phyloP scores from a whole-genome alignment of 2,113 vertebrate species.

The Nycticryphes semicollaris region DNA sequence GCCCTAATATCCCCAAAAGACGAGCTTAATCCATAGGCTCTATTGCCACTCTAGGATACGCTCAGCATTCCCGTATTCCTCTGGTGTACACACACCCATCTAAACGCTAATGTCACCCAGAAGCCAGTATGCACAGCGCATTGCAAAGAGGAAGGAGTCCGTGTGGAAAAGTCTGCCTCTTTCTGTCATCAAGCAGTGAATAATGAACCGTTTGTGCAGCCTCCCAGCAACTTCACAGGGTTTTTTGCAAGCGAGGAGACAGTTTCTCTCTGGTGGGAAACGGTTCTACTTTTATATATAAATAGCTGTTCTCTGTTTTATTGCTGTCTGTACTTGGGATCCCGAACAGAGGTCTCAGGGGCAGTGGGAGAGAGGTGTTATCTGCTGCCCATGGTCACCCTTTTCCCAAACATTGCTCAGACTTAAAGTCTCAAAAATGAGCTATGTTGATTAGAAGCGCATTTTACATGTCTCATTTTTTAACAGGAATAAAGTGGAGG shows the following conservation, averaged over 20 bases:
- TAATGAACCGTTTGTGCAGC: neutral
- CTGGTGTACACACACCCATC: neutral
- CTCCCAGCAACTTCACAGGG: neutral
- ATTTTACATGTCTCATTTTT: neutral
- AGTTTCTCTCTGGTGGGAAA: neutral
- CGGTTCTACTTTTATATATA: neutral
- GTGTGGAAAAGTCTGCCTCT: neutral
- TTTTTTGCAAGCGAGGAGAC: neutral
- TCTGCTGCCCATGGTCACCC: neutral
- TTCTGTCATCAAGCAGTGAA: neutral
- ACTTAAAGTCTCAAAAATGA: neutral
- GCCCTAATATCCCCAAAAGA: neutral
- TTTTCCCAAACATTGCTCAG: neutral
- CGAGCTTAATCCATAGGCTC: neutral
- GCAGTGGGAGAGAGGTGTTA: neutral
- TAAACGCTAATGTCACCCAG: conserved; percentile 15
- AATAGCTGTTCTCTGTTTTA: neutral
- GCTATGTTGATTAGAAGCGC: neutral
- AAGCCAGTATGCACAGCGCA: neutral
- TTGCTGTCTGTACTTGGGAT: neutral
- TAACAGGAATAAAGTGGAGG: neutral
- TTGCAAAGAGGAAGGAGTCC: neutral
- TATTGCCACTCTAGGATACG: rapidly evolving
- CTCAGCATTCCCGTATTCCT: neutral
- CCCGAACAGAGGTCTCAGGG: neutral